A percentile compares a stretch with the other conserved stretches of the same genome.
Conservation (phyloP, 64 coral and sea anemone species). For the Pocillopora verrucosa region DNA sequence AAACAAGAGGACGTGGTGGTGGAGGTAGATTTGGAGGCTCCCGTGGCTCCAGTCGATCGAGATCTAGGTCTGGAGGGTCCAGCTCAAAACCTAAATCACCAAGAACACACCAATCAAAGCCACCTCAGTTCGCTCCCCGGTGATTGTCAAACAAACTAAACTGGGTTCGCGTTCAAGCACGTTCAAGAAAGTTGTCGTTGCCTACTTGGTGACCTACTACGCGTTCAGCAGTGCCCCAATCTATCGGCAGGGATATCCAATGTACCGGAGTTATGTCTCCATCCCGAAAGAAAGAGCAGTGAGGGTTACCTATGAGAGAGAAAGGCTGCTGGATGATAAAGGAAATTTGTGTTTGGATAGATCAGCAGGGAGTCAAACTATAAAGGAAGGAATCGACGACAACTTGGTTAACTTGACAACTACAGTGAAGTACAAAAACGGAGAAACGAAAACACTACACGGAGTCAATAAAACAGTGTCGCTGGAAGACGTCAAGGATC, state of each 20-base stretch:
- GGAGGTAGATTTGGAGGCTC: not conserved
- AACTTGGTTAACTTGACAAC: not conserved
- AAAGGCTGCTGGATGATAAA: too few species aligned
- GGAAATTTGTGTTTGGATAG: not conserved
- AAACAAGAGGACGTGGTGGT: not conserved
- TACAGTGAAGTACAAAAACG: not conserved
- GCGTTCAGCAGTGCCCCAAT: not conserved
- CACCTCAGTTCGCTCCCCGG: not conserved
- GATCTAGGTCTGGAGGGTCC: not conserved
- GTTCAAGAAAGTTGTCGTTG: not conserved
- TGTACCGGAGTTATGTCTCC: too few species aligned
- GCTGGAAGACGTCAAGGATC: not conserved
- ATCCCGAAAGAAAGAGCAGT: too few species aligned
- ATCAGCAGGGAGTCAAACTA: not conserved
- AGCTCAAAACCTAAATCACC: not conserved
- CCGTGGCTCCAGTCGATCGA: not conserved
- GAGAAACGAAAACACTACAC: not conserved
- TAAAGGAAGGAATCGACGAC: not conserved
- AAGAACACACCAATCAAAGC: conserved; percentile 11
- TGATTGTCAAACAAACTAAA: not conserved
- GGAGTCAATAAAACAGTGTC: not conserved
- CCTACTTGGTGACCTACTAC: not conserved
- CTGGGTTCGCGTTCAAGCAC: not conserved
- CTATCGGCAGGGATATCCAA: not conserved
- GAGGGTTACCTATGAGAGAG: too few species aligned